These are phyloP conservation scores for Habroteleia sp. DNA, from an alignment of 2,888 invertebrate genomes.

Conservation along the genomic window DNA sequence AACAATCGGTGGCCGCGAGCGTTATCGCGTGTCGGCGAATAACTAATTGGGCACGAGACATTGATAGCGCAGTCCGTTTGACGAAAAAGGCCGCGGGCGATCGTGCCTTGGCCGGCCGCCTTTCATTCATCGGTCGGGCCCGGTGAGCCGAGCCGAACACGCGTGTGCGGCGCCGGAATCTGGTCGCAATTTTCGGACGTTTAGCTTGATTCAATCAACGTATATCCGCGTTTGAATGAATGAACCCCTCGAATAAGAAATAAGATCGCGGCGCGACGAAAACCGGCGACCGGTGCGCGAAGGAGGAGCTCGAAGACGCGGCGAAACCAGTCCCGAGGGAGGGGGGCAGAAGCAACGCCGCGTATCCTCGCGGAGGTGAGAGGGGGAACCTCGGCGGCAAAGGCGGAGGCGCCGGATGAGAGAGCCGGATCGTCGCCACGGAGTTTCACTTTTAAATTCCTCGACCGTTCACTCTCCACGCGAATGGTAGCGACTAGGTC, in stretches of 20 bases:
- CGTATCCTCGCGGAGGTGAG: constrained; percentile 23
- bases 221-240: constrained; percentile 38
- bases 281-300: constrained; percentile 27
- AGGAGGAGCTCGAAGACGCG: constrained; percentile 21
- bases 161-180: too few species aligned
- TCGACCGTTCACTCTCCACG: constrained; percentile 65
- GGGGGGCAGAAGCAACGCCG: constrained; percentile 11
- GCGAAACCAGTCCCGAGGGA: constrained; percentile 10
- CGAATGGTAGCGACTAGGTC: constrained; percentile 73
- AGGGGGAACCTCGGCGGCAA: constrained; percentile 26
- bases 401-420: constrained; percentile 63
- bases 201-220: constrained; percentile 22
- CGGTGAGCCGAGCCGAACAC: neutral
- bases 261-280: constrained; percentile 19
- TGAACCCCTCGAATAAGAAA: constrained; percentile 26
- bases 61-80: neutral
- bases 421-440: constrained; percentile 69
- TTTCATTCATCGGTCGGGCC: too few species aligned
- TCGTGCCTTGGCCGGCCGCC: too few species aligned
- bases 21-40: constrained; percentile 23
- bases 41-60: constrained; percentile 19
- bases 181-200: too few species aligned
- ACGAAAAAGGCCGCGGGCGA: too few species aligned
- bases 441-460: constrained; percentile 70
- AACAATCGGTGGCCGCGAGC: constrained; percentile 16